Evolutionary conservation across 2,797 vertebrate genomes (phyloP), one percentile per base, ranked within the genome.

Genomic region (Hephaestus fuliginosus): DNA sequence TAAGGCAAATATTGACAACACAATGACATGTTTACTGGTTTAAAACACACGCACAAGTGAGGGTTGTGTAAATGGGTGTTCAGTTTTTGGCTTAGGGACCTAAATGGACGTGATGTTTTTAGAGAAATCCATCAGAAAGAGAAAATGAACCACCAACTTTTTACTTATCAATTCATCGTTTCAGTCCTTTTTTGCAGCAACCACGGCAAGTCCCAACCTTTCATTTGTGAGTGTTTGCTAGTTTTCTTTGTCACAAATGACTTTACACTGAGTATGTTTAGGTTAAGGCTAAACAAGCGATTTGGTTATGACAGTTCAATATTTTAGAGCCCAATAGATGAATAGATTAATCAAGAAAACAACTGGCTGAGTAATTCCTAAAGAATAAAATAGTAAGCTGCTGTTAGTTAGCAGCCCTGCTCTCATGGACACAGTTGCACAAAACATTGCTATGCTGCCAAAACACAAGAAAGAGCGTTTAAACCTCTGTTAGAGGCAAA

Each of bases 1-100:
- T 8, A 6, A 72, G 25, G 60, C 20, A 72, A 76, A 84, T 25
- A 36, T 18, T 43, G 44, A 66, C 14, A 1, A 5, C 30, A 62
- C 5, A 48, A 22, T 20, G 28, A 48, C 43, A 33, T 52, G 25
- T 63, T 82, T 46, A 62, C 25, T 61, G 18, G 7, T 63, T 55
- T 12, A 6, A 20, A 28, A 18, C 30, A 33, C 30, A 33, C 30
- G 48, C 52, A n/a, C 5, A 7, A 41, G 28, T 0, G 4, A 12
- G 22, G 17, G 25, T 0, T 70, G 18, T 36, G 20, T 46, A 56
- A 41, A 43, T 25, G 44, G 36, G 46, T 53, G 39, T 44, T 53
- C 18, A 49, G 46, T 4, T 46, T 66, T 66, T 56, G n/a, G 49
- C 22, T 46, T 14, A 51, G 1, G 0, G 12, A 39, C 49, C 39